Evolutionary conservation across 2,113 vertebrate genomes (phyloP).

Genomic region (Elephas maximus): DNA sequence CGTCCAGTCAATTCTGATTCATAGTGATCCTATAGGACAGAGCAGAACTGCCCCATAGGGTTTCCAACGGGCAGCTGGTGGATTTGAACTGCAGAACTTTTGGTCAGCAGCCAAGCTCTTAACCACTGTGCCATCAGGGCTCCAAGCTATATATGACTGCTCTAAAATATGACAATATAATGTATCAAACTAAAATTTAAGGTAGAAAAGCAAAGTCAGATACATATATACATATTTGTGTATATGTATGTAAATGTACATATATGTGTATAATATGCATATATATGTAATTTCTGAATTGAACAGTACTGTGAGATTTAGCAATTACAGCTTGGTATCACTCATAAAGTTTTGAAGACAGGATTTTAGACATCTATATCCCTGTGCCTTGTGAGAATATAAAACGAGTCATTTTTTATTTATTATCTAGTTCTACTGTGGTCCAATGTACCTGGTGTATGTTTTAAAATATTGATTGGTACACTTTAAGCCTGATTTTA

Average conservation of each 20-base stretch:
- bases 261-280: too few relatives aligned
- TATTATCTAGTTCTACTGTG: background rate
- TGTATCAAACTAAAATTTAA: background rate
- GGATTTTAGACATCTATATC: background rate
- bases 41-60: too few relatives aligned
- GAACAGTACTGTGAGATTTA: background rate
- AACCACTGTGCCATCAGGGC: too few relatives aligned
- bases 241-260: background rate
- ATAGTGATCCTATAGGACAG: too few relatives aligned
- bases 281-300: background rate
- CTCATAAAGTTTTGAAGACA: background rate
- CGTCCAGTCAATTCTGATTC: too few relatives aligned
- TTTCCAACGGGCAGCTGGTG: too few relatives aligned
- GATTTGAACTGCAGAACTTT: too few relatives aligned
- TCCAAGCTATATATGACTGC: background rate
- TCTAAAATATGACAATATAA: background rate
- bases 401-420: background rate
- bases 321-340: background rate
- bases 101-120: too few relatives aligned
- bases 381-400: background rate
- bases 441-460: background rate
- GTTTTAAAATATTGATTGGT: background rate
- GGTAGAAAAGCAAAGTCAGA: slow-evolving; percentile 11
- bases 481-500: slow-evolving; percentile 29
- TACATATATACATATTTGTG: background rate